Evolutionary conservation across 2,888 invertebrate species (phyloP).

Genomic region (Parnassius smintheus): DNA sequence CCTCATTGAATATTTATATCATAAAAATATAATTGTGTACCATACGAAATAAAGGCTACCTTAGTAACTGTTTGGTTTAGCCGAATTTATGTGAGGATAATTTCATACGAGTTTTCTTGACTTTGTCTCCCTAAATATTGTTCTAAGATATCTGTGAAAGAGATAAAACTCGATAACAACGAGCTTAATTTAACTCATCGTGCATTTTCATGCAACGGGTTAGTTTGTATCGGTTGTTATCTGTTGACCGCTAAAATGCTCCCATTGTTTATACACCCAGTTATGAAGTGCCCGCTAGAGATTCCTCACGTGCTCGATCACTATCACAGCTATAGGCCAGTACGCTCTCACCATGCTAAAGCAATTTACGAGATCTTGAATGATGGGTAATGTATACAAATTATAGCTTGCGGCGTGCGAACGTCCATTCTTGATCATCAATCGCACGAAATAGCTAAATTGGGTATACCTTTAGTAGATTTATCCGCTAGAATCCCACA

Average conservation of each 20-base stretch:
- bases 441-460: slow-evolving; percentile 12
- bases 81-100: too few relatives aligned
- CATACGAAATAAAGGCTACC: too few relatives aligned
- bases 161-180: too few relatives aligned
- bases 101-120: neutral
- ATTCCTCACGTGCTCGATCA: slow-evolving; percentile 30
- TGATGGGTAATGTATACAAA: slow-evolving; percentile 62
- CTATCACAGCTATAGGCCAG: slow-evolving; percentile 34
- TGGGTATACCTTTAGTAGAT: slow-evolving; percentile 29
- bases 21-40: too few relatives aligned
- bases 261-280: slow-evolving; percentile 56
- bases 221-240: slow-evolving; percentile 42
- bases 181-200: neutral
- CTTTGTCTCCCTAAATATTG: neutral
- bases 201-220: slow-evolving; percentile 14
- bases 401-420: slow-evolving; percentile 54
- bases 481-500: slow-evolving; percentile 26
- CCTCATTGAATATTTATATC: neutral
- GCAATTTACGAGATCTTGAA: slow-evolving; percentile 57
- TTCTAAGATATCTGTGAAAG: too few relatives aligned
- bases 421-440: slow-evolving; percentile 33
- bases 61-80: too few relatives aligned
- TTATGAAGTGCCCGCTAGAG: slow-evolving; percentile 48
- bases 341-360: slow-evolving; percentile 41
- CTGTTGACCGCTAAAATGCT: slow-evolving; percentile 59